phyloP scores from a whole-genome alignment of 92 coral and sea anemone species.

The Blastomussa wellsi region DNA sequence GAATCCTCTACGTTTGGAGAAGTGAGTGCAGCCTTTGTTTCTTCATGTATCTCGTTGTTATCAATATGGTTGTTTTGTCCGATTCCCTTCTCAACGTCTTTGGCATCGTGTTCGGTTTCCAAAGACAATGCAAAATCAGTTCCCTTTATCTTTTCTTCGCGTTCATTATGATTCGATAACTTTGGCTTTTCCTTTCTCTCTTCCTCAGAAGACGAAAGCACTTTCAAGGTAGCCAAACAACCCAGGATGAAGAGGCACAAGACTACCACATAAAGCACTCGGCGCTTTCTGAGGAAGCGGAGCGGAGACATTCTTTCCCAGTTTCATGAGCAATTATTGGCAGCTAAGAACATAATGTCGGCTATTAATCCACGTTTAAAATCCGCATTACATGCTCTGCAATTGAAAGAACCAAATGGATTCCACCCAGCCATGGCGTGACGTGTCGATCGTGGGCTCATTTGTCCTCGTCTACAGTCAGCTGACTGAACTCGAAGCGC shows the following conservation, averaged over 20 bases:
- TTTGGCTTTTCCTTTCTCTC: conserved; percentile 3
- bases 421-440: no score
- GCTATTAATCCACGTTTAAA: not conserved
- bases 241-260: conserved; percentile 49
- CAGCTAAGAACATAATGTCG: not conserved
- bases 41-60: not conserved
- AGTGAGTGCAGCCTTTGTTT: not conserved
- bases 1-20: conserved; percentile 1
- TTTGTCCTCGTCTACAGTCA: not conserved
- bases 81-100: not conserved
- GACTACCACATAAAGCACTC: conserved; percentile 25
- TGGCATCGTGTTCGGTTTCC: not conserved
- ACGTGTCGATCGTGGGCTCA: no score
- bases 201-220: conserved; percentile 36
- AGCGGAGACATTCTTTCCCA: conserved; percentile 18
- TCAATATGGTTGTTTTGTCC: not conserved
- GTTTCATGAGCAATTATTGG: not conserved
- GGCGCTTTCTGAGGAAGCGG: conserved; percentile 44
- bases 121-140: not conserved
- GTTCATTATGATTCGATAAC: conserved; percentile 3
- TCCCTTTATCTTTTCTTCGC: conserved; percentile 5
- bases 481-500: not conserved
- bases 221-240: conserved; percentile 51
- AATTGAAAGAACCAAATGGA: no score
- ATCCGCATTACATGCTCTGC: no score